Conservation (phyloP, 2,888 invertebrate genomes). For the Eubasilissa splendida region DNA sequence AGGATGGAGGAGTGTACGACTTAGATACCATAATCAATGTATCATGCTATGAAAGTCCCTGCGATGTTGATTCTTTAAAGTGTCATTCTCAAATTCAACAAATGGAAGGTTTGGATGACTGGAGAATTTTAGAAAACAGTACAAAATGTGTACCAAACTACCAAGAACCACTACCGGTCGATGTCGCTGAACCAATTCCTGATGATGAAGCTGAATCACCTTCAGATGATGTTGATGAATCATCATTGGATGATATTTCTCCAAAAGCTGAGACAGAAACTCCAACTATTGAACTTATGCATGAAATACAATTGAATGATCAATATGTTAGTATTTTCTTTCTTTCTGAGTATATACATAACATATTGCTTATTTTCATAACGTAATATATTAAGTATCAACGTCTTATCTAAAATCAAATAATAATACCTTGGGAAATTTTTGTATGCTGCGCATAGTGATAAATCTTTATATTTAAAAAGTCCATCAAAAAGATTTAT, state of each 20-base stretch:
- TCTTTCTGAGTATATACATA: no score
- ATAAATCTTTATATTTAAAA: no score
- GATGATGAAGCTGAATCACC: constrained; percentile 16
- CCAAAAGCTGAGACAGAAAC: not conserved
- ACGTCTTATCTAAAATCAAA: no score
- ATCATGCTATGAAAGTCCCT: constrained; percentile 61
- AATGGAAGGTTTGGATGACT: constrained; percentile 19
- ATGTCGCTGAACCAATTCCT: not conserved
- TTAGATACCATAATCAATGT: constrained; percentile 64
- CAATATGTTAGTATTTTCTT: constrained; percentile 42
- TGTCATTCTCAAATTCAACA: constrained; percentile 60
- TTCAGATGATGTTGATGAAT: constrained; percentile 22
- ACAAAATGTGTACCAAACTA: constrained; percentile 22
- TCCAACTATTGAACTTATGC: constrained; percentile 43
- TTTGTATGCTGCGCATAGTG: no score
- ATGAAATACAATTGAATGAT: constrained; percentile 52
- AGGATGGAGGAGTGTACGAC: constrained; percentile 63
- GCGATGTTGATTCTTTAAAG: constrained; percentile 62
- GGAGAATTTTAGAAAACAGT: constrained; percentile 29
- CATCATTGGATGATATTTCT: constrained; percentile 4
- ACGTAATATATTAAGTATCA: no score
- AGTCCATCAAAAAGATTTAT: no score
- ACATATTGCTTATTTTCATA: no score
- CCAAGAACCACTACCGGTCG: not conserved
- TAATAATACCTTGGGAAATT: no score